phyloP scores from a whole-genome alignment of 2,888 invertebrate species.

The Heliconius sara region DNA sequence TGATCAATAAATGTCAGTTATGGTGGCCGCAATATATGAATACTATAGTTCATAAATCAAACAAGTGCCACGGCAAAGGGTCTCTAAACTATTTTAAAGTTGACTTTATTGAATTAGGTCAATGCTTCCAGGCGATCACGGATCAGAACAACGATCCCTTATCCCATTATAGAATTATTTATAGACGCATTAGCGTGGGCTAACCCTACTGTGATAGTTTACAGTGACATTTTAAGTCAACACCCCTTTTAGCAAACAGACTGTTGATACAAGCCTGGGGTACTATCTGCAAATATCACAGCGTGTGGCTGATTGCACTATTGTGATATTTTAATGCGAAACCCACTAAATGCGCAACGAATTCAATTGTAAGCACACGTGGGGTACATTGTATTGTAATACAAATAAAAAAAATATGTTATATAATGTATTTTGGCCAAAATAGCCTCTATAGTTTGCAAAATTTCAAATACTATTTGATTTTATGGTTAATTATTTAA shows the following conservation, averaged over 20 bases:
- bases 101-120: slow-evolving; percentile 57
- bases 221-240: slow-evolving; percentile 31
- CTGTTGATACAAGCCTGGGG: slow-evolving; percentile 20
- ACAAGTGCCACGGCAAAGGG: slow-evolving; percentile 35
- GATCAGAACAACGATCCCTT: slow-evolving; percentile 60
- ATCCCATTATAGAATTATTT: slow-evolving; percentile 48
- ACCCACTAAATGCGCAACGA: slow-evolving; percentile 47
- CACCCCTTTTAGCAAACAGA: slow-evolving; percentile 43
- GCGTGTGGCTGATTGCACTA: slow-evolving; percentile 76
- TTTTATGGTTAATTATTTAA: slow-evolving; percentile 17
- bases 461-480: background rate
- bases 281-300: slow-evolving; percentile 67
- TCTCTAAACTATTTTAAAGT: slow-evolving; percentile 43
- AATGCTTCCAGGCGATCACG: slow-evolving; percentile 59
- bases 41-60: slow-evolving; percentile 10
- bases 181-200: slow-evolving; percentile 43
- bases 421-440: slow-evolving; percentile 8
- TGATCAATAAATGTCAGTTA: slow-evolving; percentile 63
- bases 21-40: background rate
- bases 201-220: slow-evolving; percentile 43
- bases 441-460: background rate
- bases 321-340: slow-evolving; percentile 61
- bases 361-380: slow-evolving; percentile 32
- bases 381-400: slow-evolving; percentile 20
- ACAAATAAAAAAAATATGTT: slow-evolving; percentile 3